These are phyloP conservation scores for Dinomys branickii DNA, from an alignment of 2,113 vertebrate species.

Conservation along the genomic window DNA sequence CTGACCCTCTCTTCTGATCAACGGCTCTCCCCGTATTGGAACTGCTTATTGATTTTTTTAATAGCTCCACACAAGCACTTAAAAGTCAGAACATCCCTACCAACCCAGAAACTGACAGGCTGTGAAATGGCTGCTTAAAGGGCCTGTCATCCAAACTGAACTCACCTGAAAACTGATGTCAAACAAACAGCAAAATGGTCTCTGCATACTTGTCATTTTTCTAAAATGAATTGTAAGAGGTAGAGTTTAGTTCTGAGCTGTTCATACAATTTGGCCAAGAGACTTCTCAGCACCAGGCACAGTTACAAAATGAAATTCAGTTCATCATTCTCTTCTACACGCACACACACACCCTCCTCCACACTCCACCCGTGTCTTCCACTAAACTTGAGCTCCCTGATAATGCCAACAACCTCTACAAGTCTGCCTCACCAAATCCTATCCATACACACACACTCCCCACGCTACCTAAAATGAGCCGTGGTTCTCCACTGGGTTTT, in stretches of 20 bases:
- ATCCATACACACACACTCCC: neutral
- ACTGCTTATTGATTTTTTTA: constrained; percentile 41
- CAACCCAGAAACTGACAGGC: constrained; percentile 54
- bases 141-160: constrained; percentile 17
- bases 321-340: constrained; percentile 19
- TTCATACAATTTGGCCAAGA: constrained; percentile 49
- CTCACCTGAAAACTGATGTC: constrained; percentile 48
- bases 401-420: neutral
- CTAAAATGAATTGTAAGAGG: constrained; percentile 40
- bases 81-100: constrained; percentile 65
- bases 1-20: neutral
- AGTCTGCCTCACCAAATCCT: neutral
- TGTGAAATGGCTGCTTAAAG: constrained; percentile 63
- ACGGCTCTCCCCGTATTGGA: constrained; percentile 50
- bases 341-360: neutral
- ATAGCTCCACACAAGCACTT: constrained; percentile 46
- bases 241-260: constrained; percentile 41
- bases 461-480: neutral
- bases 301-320: constrained; percentile 12
- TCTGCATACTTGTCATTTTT: constrained; percentile 44
- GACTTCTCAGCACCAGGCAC: neutral
- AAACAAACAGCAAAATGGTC: constrained; percentile 49
- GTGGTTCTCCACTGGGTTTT: neutral
- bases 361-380: neutral
- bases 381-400: neutral